phyloP scores from a whole-genome alignment of 64 coral and sea anemone species.

The Montipora efflorescens region DNA sequence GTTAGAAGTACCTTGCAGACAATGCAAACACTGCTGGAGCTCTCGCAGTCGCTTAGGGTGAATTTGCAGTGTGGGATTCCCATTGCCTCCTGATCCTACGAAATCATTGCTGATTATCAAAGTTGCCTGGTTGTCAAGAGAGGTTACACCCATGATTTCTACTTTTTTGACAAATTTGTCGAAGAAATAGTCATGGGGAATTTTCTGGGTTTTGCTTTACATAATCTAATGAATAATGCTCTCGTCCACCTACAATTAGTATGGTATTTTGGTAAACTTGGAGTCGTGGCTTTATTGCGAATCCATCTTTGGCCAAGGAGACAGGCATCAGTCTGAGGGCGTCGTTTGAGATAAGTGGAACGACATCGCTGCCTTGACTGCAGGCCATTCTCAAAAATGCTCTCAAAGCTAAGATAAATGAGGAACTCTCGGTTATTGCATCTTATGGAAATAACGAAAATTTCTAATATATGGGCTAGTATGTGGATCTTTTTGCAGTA shows the following conservation, averaged over 20 bases:
- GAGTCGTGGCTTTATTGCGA: slow-evolving; percentile 27
- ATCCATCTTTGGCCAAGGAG: slow-evolving; percentile 35
- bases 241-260: slow-evolving; percentile 32
- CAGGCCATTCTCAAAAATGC: slow-evolving; percentile 36
- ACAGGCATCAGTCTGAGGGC: slow-evolving; percentile 18
- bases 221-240: slow-evolving; percentile 40
- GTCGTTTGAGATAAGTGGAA: slow-evolving; percentile 9
- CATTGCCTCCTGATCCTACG: neutral
- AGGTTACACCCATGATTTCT: slow-evolving; percentile 49
- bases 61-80: slow-evolving; percentile 11
- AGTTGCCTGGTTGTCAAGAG: slow-evolving; percentile 35
- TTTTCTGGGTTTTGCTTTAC: neutral
- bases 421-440: neutral
- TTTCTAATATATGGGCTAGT: neutral
- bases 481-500: neutral
- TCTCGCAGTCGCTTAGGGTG: neutral
- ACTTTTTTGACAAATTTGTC: slow-evolving; percentile 56
- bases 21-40: slow-evolving; percentile 20
- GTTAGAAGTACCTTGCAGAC: slow-evolving; percentile 23
- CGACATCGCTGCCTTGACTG: slow-evolving; percentile 33
- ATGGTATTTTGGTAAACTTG: slow-evolving; percentile 46
- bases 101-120: slow-evolving; percentile 48
- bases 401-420: slow-evolving; percentile 32
- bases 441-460: slow-evolving; percentile 13
- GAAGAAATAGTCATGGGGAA: slow-evolving; percentile 12